These are phyloP conservation scores for Dexiosoma caninum DNA, from an alignment of 2,888 invertebrate genomes.

Conservation along the genomic window DNA sequence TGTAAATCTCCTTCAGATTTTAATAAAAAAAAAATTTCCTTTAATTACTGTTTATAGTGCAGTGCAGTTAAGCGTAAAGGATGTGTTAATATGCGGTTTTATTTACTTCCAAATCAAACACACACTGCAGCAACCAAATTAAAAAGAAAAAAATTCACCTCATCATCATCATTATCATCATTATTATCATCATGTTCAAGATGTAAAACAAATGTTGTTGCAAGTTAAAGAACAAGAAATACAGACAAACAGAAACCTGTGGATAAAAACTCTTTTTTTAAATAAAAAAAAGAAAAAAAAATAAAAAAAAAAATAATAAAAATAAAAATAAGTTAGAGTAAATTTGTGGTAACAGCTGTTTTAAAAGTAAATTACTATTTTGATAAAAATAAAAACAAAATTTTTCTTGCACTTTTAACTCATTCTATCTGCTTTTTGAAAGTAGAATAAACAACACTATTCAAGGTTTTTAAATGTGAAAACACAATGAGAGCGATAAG, in stretches of 20 bases:
- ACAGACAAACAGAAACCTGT: constrained; percentile 41
- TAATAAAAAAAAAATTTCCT: not conserved
- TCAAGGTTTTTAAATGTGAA: constrained; percentile 11
- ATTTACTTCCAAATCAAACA: constrained; percentile 48
- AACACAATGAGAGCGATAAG: not conserved
- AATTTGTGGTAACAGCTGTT: constrained; percentile 65
- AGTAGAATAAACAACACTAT: constrained; percentile 6
- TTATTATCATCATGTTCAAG: constrained; percentile 49
- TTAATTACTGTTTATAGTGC: constrained; percentile 64
- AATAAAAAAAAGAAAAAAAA: not conserved
- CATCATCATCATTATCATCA: constrained; percentile 22
- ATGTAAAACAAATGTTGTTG: constrained; percentile 62
- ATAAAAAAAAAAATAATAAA: not conserved
- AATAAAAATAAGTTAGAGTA: constrained; percentile 46
- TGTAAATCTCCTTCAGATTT: not conserved
- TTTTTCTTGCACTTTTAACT: constrained; percentile 47
- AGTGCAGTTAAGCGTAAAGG: constrained; percentile 71
- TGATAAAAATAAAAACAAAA: constrained; percentile 40
- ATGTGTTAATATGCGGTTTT: constrained; percentile 75
- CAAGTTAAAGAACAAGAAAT: constrained; percentile 18
- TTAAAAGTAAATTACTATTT: constrained; percentile 63
- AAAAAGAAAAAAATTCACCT: not conserved
- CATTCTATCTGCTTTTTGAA: constrained; percentile 4
- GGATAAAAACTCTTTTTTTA: constrained; percentile 26
- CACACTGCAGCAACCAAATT: not conserved